Conservation (phyloP, 2,888 invertebrate genomes). For the Leptinotarsa tumamoca region DNA sequence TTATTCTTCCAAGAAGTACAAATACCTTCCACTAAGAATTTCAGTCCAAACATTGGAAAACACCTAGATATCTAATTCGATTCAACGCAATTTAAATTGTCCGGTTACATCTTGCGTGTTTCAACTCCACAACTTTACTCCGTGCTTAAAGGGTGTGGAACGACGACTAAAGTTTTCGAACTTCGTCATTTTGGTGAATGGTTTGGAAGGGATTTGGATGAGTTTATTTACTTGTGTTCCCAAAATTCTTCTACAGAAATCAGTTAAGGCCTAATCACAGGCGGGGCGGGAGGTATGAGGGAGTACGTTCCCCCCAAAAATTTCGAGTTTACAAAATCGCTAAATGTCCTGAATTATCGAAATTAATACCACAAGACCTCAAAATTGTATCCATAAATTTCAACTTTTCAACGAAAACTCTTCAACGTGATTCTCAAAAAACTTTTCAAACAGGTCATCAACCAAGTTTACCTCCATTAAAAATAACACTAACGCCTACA, state of each 20-base stretch:
- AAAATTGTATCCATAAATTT: too few relatives aligned
- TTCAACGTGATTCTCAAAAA: too few relatives aligned
- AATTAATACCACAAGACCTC: too few relatives aligned
- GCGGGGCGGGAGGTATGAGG: too few relatives aligned
- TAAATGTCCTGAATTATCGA: too few relatives aligned
- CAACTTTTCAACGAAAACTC: too few relatives aligned
- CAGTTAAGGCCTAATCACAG: too few relatives aligned
- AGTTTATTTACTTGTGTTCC: not conserved
- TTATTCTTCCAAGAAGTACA: not conserved
- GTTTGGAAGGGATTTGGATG: not conserved
- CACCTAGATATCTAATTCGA: conserved; percentile 9
- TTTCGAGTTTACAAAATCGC: too few relatives aligned
- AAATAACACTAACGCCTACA: too few relatives aligned
- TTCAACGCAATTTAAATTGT: conserved; percentile 13
- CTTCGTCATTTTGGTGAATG: not conserved
- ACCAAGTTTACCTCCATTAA: too few relatives aligned
- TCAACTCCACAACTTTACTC: conserved; percentile 21
- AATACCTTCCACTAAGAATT: not conserved
- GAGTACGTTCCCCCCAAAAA: too few relatives aligned
- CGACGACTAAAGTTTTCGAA: not conserved
- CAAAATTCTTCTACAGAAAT: not conserved
- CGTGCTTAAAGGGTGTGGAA: not conserved
- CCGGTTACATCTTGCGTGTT: conserved; percentile 31
- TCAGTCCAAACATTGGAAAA: conserved; percentile 14
- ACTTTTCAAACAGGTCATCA: too few relatives aligned